Base-by-base conservation (phyloP, 2,888 invertebrate species). In the Pteria penguin region DNA sequence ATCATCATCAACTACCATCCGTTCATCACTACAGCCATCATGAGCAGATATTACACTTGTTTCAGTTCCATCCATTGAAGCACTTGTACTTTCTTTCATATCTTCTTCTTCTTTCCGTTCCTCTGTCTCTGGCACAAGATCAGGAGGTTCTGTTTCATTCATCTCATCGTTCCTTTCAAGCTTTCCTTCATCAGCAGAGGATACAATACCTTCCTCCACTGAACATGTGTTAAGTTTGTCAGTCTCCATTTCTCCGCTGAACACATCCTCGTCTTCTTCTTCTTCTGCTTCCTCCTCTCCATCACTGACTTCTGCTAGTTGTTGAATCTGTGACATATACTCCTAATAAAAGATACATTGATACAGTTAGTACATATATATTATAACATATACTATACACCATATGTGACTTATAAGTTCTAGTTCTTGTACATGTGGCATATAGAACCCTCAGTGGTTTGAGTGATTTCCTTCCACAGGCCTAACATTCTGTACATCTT, bases 281-380 rank as follows among this genome's bases (percentile, higher is more conserved):
- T 14, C 45, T 8, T 45, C 45, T 45, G 33, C 63, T 33, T 62
- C 60, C 55, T 62, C 71, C 18, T 61, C 60, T 27, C 45, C 73
- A 26, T 73, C 73, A 63, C 57, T 60, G 14, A 45, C 31, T n/a
- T 73, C 73, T 27, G 65, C 52, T 14, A 66, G 29, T 36, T 66
- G 26, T 26, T 68, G 57, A 31, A 68, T 32, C 26, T 68, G 68
- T n/a, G 55, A 5, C 68, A 68, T 14, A 57, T 68, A 68, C 33
- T 68, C 68, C 68, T 68, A 18, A 8, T 26, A 61, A 61, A 31
- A 31, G 22, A 2, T 26, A 61, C 31, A 61, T 5, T 8, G 33
- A 61, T 45, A 11, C 8, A 45, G 8, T 45, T 57, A 24, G 24
- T n/a, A 22, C 0, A n/a, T 57, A 22, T 57, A 22, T 22, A 45